A percentile compares a stretch with the other conserved stretches of the same genome.
Evolutionary conservation across 2,113 vertebrate species (phyloP).

Genomic region (Cephalopholis sonnerati): DNA sequence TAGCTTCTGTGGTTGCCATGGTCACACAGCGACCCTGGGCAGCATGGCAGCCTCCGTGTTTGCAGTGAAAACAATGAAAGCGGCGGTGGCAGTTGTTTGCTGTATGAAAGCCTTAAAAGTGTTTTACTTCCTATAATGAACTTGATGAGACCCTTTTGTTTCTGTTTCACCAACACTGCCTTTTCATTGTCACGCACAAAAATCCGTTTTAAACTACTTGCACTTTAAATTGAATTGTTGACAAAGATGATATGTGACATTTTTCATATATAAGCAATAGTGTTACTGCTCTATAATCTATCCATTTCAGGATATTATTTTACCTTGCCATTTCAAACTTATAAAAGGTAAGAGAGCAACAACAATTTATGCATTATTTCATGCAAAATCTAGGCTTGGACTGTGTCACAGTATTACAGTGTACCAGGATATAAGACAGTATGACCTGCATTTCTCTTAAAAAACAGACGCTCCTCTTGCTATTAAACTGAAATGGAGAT

Average conservation of each 20-base stretch:
- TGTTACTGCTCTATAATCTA: not conserved
- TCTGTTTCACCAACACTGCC: not conserved
- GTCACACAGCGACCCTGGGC: not conserved
- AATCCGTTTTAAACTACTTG: not conserved
- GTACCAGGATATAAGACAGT: too few relatives aligned
- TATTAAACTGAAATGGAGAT: too few relatives aligned
- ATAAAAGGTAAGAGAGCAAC: not conserved
- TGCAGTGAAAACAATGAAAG: not conserved
- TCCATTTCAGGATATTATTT: too few relatives aligned
- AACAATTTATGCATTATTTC: not conserved
- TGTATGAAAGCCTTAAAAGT: not conserved
- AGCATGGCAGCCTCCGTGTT: not conserved
- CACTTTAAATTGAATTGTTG: not conserved
- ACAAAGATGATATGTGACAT: not conserved
- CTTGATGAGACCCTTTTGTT: not conserved
- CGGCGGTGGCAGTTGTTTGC: not conserved
- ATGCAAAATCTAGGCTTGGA: too few relatives aligned
- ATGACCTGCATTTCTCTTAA: too few relatives aligned
- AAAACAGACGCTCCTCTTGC: too few relatives aligned
- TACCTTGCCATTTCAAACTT: not conserved
- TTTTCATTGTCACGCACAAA: not conserved
- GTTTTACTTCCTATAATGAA: not conserved
- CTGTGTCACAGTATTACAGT: too few relatives aligned
- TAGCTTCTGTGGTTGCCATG: not conserved
- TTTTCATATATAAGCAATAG: not conserved